Base-by-base conservation (phyloP, 2,888 invertebrate genomes). In the Noctuana brunneofusca region DNA sequence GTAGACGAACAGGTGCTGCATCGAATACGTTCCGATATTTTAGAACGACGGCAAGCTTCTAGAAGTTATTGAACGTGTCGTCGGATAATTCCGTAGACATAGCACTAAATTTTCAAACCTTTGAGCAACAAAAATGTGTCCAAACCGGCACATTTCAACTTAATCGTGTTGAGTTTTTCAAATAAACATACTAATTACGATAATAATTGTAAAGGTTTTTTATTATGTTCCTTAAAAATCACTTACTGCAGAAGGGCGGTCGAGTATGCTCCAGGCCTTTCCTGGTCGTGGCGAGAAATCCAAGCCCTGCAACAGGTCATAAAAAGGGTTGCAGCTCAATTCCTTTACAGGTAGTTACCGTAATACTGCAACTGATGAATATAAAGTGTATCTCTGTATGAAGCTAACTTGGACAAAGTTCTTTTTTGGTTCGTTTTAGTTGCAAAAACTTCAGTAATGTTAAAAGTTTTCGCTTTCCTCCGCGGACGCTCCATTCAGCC, bases 1-100 rank as follows among this genome's bases (percentile, higher is more conserved):
- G 76, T 71, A 73, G 67, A 65, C 66, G 82, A 79, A 79, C 86
- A 87, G 88, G 87, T 88, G 87, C 84, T 81, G 83, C 83, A 78
- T 79, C 76, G 84, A 85, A 86, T 83, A 81, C 79, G 78, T 78
- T 73, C 77, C 72, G 49, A 62, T 84, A 62, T 60, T 60, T 81
- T 83, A 82, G 80, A 76, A 46, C 72, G 74, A 71, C 68, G 71
- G 67, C 43, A 69, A 73, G 79, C 74, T 80, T 69, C 73, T 74
- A 75, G 71, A 75, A 79, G 76, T 73, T 69, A 63, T 63, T 64
- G 66, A 75, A 79, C 65, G 67, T 66, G 73, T 43, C 20, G 16
- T 11, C 11, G 18, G 43, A 43, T 11, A 43, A 41, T 16, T 41
- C 35, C 4, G 35, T 3, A 35, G 12, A 8, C 6, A 3, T 2